Evolutionary conservation across 2,113 vertebrate genomes (phyloP).

Genomic region (Alectura lathami): DNA sequence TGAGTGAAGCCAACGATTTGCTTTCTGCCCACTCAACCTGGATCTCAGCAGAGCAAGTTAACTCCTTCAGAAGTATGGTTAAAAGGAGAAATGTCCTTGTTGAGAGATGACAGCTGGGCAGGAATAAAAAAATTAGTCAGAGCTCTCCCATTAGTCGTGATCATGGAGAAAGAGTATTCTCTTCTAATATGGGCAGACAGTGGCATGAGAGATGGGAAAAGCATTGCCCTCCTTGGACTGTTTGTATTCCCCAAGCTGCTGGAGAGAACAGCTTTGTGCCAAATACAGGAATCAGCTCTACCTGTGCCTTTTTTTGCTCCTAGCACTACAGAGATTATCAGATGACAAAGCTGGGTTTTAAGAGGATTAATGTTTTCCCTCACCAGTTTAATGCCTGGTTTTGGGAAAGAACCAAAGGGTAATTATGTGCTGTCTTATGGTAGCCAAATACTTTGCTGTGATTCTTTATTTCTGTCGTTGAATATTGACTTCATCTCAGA

Average conservation of each 20-base stretch:
- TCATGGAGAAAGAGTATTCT: neutral
- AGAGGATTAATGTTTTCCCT: neutral
- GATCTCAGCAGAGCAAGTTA: neutral
- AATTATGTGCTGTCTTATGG: neutral
- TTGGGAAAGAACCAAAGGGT: neutral
- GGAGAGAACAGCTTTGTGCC: neutral
- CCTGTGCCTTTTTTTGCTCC: neutral
- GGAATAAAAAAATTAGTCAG: neutral
- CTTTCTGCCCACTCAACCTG: neutral
- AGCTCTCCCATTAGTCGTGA: neutral
- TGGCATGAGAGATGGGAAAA: neutral
- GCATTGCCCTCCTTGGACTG: neutral
- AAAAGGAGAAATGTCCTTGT: neutral
- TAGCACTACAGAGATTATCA: neutral
- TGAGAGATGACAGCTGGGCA: neutral
- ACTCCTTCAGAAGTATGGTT: neutral
- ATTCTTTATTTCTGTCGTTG: neutral
- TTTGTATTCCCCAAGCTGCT: neutral
- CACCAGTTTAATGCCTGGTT: neutral
- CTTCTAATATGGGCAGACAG: neutral
- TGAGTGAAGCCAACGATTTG: neutral
- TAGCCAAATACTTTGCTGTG: neutral
- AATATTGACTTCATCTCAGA: neutral
- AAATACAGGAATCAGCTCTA: neutral
- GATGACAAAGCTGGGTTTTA: neutral